Base-by-base conservation (phyloP, 2,113 vertebrate species). In the Crotalus tigris region DNA sequence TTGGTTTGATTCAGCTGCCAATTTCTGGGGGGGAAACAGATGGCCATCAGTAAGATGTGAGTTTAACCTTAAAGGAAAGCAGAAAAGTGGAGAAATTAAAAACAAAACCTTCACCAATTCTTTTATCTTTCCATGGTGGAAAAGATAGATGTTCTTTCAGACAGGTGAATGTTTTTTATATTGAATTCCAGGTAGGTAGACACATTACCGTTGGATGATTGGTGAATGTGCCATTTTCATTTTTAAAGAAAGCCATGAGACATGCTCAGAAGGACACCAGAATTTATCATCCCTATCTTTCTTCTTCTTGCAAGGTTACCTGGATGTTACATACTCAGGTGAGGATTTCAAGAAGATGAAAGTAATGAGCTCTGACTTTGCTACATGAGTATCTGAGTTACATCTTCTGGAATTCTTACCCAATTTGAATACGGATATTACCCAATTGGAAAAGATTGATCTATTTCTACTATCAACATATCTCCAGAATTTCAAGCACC, bases 1-100 rank as follows among this genome's bases (percentile, higher is more conserved):
- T 92, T 13, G 0, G 87, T 92, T 91, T 88, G 6, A 49, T 90
- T 92, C 39, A 90, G 85, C 93, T 94, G 94, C 95, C 81, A 93
- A 51, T 94, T 92, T 95, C 92, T 95, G 54, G 55, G 75, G 75
- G 10, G 8, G 17, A 93, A 96, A 97, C 95, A 96, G 94, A 97
- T 97, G 96, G 97, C 92, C 95, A 46, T 87, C 51, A 95, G 95
- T 96, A 94, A 96, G 95, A 97, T 94, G 96, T 96, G 95, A 96
- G 95, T 91, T 95, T 93, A 94, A 96, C 94, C 91, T 88, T 94
- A 86, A 61, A 58, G 33, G 19, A 26, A 94, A 94, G 93, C 90
- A 94, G 69, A 21, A 19, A 23, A 4, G 64, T 4, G n/a, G 53
- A 24, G 58, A 39, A 8, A 11, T 94, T 94, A 96, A 93, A 95